Base-by-base conservation (phyloP, 2,888 invertebrate species). In the Crocallis elinguaria region DNA sequence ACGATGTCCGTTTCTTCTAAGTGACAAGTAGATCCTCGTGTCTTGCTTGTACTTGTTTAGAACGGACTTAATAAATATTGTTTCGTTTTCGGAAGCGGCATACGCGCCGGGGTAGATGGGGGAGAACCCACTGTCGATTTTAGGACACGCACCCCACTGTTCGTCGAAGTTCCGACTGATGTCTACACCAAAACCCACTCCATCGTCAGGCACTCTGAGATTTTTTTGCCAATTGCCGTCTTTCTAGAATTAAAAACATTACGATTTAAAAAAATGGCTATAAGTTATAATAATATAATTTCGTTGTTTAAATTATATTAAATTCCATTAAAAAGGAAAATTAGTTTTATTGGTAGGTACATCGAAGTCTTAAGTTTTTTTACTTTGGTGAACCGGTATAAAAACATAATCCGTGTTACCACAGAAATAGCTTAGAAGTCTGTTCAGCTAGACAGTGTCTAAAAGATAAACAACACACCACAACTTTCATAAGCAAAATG, bases 1-100 rank as follows among this genome's bases (percentile, higher is more conserved):
- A 19, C 92, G 92, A 55, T 93, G 92, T 0, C 96, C 96, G 66
- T 94, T 95, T 3, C 95, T 93, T 75, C 96, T 95, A 19, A 97
- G 77, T 0, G 95, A 94, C 29, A 96, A 65, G 75, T 96, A 97
- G 42, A 94, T 87, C 67, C 93, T 93, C 7, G 93, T 75, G 1
- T 85, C 71, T 0, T 82, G 73, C 17, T 88, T 86, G 33, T 93
- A 77, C 4, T 88, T 82, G 7, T 85, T 61, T 45, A 96, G 73
- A 37, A 93, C 87, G 45, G 93, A 85, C 4, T 92, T 85, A 6
- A 96, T 81, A 62, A 93, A 92, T 4, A 69, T 63, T 0, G 93
- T 94, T 83, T 96, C 96, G 0, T 92, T 92, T 74, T 95, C 95
- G 0, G 95, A 94, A 64, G 92, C 93, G 0, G 94, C 67, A 0